phyloP scores from a whole-genome alignment of 2,888 invertebrate species.

The Drosophila rellima region DNA sequence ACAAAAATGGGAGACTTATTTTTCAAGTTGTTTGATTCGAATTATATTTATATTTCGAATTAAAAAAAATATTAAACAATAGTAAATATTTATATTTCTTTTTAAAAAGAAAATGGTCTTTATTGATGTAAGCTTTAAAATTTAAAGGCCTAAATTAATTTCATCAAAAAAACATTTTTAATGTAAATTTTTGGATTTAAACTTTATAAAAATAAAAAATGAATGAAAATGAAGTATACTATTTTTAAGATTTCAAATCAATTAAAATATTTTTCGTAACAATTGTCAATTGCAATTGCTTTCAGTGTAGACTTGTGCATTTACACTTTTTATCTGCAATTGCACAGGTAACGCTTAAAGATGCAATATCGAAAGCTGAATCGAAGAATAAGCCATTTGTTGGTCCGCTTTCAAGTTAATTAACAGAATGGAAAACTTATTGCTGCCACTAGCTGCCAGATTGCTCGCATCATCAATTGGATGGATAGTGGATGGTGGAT shows the following conservation, averaged over 20 bases:
- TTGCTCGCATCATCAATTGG: conserved; percentile 45
- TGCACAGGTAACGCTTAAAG: conserved; percentile 20
- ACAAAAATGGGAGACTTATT: background rate
- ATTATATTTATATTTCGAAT: too few species aligned
- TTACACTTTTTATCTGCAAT: conserved; percentile 24
- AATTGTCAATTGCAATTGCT: background rate
- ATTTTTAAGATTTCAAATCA: background rate
- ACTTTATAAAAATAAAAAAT: background rate
- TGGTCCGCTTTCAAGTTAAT: conserved; percentile 53
- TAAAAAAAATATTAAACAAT: too few species aligned
- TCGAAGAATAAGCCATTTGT: conserved; percentile 33
- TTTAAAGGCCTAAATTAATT: too few species aligned
- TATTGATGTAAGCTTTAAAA: too few species aligned
- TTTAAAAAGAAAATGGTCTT: too few species aligned
- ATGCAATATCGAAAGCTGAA: conserved; percentile 27
- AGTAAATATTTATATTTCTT: too few species aligned
- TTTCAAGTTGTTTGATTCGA: background rate
- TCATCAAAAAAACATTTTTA: too few species aligned
- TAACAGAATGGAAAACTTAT: conserved; percentile 36
- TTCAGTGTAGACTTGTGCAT: conserved; percentile 16
- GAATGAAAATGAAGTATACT: background rate
- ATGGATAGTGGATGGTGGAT: background rate
- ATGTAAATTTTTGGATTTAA: too few species aligned
- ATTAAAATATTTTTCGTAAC: background rate
- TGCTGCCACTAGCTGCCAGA: conserved; percentile 10